Evolutionary conservation across 1,140 invertebrate species (phyloP), one percentile per base, ranked within the genome.

Genomic region (Drosophila serrata): DNA sequence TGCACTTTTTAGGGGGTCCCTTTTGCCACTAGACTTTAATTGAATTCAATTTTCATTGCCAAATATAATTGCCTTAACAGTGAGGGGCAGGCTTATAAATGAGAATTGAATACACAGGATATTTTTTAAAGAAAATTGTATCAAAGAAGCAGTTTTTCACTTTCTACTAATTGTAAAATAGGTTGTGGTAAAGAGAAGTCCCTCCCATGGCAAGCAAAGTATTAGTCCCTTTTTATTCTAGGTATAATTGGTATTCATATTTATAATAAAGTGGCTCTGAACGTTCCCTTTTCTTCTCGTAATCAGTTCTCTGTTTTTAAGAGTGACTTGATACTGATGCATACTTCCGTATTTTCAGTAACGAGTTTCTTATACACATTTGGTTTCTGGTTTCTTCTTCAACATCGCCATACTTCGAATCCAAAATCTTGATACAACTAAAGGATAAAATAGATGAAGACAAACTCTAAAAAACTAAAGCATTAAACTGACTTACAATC

Each of bases 181-280:
- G 24, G n/a, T n/a, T 24, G 24, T 24, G 2, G 24, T 24, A 24
- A 24, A 24, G 24, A 24, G 24, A 24, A 24, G 24, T 4, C 24
- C 4, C 24, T 24, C 24, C 4, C 24, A 24, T 24, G 24, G 24
- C 24, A 24, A 4, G 24, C 24, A 24, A 24, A 24, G 24, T 4
- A 24, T n/a, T n/a, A n/a, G n/a, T 61, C 84, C 33, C 69, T 72
- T 40, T 70, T 75, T 77, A 64, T 76, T 79, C 63, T 76, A 76
- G 67, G 15, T 35, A 69, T 60, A 68, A 58, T 65, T 39, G 35
- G 69, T 79, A 67, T 74, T 75, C 79, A 86, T 87, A 81, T n/a
- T n/a, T 82, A 85, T 81, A 81, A 81, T 85, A 85, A 80, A 74
- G 46, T 58, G 37, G 74, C 6, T 39, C 15, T 8, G 15, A 48